phyloP scores from a whole-genome alignment of 2,888 invertebrate genomes.

The Aethes cnicana region DNA sequence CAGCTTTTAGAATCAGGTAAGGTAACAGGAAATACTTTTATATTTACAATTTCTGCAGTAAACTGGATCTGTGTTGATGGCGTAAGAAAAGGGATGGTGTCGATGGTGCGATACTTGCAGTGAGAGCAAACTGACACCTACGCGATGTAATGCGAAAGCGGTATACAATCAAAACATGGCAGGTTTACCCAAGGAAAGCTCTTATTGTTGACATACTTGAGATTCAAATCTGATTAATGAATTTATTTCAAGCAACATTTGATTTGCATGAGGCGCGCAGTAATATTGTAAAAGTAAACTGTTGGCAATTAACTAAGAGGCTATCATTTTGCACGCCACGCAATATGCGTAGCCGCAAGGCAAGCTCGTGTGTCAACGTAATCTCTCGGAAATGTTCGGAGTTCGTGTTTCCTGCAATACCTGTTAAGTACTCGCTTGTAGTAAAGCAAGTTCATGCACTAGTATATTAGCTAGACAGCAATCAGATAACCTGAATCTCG shows the following conservation, averaged over 20 bases:
- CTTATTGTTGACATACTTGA: too few species aligned
- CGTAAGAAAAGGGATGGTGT: not conserved
- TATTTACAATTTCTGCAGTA: too few species aligned
- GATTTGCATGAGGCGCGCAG: too few species aligned
- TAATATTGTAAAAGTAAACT: slow-evolving; percentile 1
- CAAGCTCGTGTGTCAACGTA: slow-evolving; percentile 25
- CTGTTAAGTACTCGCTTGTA: not conserved
- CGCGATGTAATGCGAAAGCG: slow-evolving; percentile 11
- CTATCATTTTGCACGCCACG: slow-evolving; percentile 26
- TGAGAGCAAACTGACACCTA: slow-evolving; percentile 25
- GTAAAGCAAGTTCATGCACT: slow-evolving; percentile 10
- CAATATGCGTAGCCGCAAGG: slow-evolving; percentile 21
- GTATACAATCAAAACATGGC: not conserved
- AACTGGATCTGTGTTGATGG: not conserved
- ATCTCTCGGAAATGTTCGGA: slow-evolving; percentile 29
- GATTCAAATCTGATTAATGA: too few species aligned
- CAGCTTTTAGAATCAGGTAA: not conserved
- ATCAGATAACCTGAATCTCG: slow-evolving; percentile 1
- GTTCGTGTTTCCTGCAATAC: slow-evolving; percentile 20
- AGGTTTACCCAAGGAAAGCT: too few species aligned
- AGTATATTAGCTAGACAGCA: not conserved
- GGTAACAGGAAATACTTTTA: slow-evolving; percentile 15
- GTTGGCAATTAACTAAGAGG: slow-evolving; percentile 6
- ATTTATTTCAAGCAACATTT: too few species aligned
- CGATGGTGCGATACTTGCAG: slow-evolving; percentile 7